Conservation (phyloP, 2,888 invertebrate species). For the Drosophila subsilvestris region DNA sequence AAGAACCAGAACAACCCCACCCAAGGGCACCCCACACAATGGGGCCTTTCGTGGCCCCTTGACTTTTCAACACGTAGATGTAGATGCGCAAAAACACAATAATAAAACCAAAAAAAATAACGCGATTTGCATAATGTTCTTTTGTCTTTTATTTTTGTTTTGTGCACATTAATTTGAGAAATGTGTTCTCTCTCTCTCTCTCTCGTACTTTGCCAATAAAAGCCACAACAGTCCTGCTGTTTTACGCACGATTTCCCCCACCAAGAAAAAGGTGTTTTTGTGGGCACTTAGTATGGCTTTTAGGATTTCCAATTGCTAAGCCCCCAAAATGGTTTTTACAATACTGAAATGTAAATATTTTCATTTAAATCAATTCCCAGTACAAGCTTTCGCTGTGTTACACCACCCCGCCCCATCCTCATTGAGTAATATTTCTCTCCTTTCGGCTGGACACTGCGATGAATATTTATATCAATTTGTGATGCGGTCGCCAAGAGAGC, state of each 20-base stretch:
- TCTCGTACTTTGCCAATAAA: not conserved
- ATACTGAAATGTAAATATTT: conserved; percentile 41
- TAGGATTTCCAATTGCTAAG: conserved; percentile 10
- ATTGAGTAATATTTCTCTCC: not conserved
- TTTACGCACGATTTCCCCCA: conserved; percentile 19
- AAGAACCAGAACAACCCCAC: not conserved
- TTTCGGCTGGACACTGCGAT: not conserved
- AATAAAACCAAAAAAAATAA: conserved; percentile 29
- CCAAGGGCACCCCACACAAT: conserved; percentile 1
- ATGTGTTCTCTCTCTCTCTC: conserved; percentile 17
- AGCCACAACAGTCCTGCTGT: conserved; percentile 20
- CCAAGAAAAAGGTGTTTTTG: not conserved
- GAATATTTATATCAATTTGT: conserved; percentile 66
- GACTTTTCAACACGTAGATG: conserved; percentile 27
- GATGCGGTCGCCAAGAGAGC: conserved; percentile 9
- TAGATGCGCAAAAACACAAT: not conserved
- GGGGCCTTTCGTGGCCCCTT: conserved; percentile 28
- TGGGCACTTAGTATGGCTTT: conserved; percentile 40
- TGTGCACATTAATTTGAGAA: conserved; percentile 46
- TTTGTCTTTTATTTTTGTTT: conserved; percentile 4
- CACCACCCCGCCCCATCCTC: conserved; percentile 3
- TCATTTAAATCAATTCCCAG: conserved; percentile 45
- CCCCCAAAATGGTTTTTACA: conserved; percentile 14
- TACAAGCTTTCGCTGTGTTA: not conserved
- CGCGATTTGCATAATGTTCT: conserved; percentile 49